These are phyloP conservation scores for Venturia canescens DNA, from an alignment of 1,140 invertebrate genomes.

Conservation along the genomic window DNA sequence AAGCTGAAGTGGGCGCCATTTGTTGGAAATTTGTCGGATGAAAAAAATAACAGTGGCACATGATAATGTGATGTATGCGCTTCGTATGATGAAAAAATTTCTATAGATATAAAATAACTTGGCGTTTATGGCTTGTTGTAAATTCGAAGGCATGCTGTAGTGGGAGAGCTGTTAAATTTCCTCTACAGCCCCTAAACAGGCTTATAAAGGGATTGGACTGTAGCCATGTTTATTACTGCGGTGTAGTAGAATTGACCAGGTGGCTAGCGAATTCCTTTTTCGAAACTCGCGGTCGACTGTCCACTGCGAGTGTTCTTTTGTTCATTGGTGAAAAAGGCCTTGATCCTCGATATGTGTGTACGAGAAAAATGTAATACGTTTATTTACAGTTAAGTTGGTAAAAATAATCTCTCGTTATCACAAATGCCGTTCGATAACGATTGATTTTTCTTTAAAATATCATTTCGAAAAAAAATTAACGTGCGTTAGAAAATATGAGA, in stretches of 20 bases:
- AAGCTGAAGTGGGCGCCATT: no score
- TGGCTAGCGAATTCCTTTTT: constrained; percentile 28
- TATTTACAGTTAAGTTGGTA: not conserved
- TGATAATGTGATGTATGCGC: no score
- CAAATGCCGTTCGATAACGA: not conserved
- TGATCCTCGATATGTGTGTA: constrained; percentile 1
- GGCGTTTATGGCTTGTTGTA: no score
- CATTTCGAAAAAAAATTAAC: no score
- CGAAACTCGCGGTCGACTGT: not conserved
- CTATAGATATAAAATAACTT: no score
- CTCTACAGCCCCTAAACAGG: no score
- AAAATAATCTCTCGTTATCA: not conserved
- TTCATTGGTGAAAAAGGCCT: constrained; percentile 1
- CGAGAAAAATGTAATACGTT: not conserved
- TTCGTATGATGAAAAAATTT: no score
- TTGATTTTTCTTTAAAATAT: not conserved
- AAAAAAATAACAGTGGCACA: no score
- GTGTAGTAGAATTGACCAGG: constrained; percentile 13
- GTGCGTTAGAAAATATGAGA: not conserved
- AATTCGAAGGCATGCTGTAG: no score
- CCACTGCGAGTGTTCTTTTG: constrained; percentile 18
- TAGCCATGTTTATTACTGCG: not conserved
- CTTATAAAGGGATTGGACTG: no score
- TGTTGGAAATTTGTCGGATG: no score
- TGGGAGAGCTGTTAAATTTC: no score